These are phyloP conservation scores for Pangasius macronema DNA, from an alignment of 2,797 vertebrate species.

Conservation along the genomic window DNA sequence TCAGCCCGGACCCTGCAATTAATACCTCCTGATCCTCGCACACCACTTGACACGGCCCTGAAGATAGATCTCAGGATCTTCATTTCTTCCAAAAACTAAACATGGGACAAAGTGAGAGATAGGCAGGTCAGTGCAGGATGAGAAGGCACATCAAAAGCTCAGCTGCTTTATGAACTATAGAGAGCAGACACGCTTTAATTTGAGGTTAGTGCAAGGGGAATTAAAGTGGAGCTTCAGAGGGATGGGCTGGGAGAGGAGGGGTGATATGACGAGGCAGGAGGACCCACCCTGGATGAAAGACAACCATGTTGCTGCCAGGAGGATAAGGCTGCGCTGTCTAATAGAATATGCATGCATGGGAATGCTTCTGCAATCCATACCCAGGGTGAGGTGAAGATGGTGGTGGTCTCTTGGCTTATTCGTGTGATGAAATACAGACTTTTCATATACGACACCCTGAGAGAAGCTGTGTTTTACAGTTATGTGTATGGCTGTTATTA, in stretches of 20 bases:
- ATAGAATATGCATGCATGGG: background rate
- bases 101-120: conserved; percentile 14
- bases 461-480: background rate
- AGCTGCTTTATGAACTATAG: conserved; percentile 18
- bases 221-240: conserved; percentile 30
- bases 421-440: background rate
- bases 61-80: conserved; percentile 31
- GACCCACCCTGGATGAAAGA: conserved; percentile 23
- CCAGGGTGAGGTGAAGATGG: background rate
- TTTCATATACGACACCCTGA: background rate
- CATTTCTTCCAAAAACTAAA: conserved; percentile 34
- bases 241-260: background rate
- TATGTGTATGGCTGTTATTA: background rate
- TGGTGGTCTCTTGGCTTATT: background rate
- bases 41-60: background rate
- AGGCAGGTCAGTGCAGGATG: conserved; percentile 18
- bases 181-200: conserved; percentile 24
- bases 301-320: background rate
- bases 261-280: background rate
- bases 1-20: background rate
- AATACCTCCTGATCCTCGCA: background rate
- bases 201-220: conserved; percentile 20
- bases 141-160: conserved; percentile 15
- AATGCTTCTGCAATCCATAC: background rate
- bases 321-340: background rate